Conservation (phyloP, 2,797 vertebrate species). For the Sebastes nivosus region DNA sequence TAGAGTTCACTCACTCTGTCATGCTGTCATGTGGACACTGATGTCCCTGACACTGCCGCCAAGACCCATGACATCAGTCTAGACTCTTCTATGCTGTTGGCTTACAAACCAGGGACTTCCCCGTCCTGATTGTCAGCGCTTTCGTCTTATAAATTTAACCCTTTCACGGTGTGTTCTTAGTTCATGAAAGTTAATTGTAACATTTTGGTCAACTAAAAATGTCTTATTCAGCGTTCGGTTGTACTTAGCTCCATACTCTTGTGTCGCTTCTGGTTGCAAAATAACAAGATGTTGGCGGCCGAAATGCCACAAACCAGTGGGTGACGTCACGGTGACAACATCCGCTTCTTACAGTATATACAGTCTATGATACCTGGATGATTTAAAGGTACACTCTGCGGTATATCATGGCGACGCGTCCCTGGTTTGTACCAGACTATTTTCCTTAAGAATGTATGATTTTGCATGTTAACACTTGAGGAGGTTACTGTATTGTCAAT, state of each 20-base stretch:
- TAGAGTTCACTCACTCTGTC: constrained; percentile 37
- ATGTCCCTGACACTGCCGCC: constrained; percentile 42
- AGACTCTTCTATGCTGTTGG: constrained; percentile 33
- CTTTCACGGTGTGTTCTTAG: accelerated
- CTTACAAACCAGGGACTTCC: constrained; percentile 32
- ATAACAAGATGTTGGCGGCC: accelerated
- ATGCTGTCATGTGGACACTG: constrained; percentile 57
- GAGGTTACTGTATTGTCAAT: neutral
- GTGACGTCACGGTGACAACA: accelerated
- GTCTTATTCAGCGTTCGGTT: accelerated
- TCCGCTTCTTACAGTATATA: no score
- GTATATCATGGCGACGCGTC: neutral
- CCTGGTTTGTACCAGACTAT: neutral
- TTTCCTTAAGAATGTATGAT: neutral
- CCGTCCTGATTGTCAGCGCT: neutral
- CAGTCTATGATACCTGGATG: neutral
- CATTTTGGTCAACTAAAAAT: accelerated
- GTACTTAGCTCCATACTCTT: accelerated
- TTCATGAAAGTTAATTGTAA: no score
- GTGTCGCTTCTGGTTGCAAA: no score
- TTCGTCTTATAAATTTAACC: no score
- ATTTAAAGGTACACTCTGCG: neutral
- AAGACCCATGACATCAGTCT: constrained; percentile 60
- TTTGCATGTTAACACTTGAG: neutral
- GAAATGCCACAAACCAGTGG: no score